These are phyloP conservation scores for Eulemur rufifrons DNA, from an alignment of 2,113 vertebrate species.

Conservation along the genomic window DNA sequence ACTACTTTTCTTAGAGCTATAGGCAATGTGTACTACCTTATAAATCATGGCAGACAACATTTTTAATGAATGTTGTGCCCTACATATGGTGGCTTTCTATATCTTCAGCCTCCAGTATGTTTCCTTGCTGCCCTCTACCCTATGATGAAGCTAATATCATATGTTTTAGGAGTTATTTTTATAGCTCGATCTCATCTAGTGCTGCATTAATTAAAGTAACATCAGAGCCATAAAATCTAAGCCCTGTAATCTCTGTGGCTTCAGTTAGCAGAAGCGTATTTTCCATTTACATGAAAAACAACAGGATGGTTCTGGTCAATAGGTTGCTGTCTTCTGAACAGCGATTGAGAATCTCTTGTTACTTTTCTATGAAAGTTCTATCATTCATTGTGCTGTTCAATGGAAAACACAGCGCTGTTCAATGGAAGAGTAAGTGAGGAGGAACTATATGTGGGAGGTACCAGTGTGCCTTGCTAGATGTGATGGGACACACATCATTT, in stretches of 20 bases:
- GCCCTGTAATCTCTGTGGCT: not conserved
- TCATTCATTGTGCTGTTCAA: not conserved
- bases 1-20: not conserved
- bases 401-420: not conserved
- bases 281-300: not conserved
- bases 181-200: not conserved
- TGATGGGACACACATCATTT: not conserved
- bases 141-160: not conserved
- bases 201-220: not conserved
- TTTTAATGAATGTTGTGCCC: not conserved
- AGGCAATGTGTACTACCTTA: not conserved
- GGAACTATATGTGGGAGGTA: not conserved
- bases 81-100: not conserved
- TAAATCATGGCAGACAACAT: not conserved
- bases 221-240: not conserved
- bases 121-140: not conserved
- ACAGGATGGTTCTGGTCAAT: not conserved
- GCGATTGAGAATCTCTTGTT: not conserved
- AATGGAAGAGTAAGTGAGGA: not conserved
- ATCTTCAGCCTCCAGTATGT: not conserved
- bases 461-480: not conserved
- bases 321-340: not conserved
- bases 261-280: not conserved
- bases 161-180: not conserved
- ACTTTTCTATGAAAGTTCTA: not conserved